Evolutionary conservation across 2,888 invertebrate genomes (phyloP).

Genomic region (Agriopis aurantiaria): DNA sequence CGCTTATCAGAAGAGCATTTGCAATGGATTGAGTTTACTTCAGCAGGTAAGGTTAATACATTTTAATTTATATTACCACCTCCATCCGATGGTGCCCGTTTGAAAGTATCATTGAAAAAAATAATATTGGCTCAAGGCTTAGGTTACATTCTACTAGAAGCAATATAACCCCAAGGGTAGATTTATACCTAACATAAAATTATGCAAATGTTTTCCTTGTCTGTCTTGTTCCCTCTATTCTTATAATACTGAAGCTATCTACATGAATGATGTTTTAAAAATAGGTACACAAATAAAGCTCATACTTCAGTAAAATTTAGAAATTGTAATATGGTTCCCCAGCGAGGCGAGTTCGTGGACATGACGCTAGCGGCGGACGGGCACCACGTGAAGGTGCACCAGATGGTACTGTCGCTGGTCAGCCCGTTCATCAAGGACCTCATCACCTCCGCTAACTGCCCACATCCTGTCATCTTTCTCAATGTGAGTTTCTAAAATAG

Average conservation of each 20-base stretch:
- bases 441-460: slow-evolving; percentile 67
- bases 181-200: too few relatives aligned
- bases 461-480: slow-evolving; percentile 77
- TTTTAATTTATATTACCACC: too few relatives aligned
- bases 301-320: not conserved
- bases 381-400: slow-evolving; percentile 76
- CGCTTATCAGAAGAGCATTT: slow-evolving; percentile 64
- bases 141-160: too few relatives aligned
- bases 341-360: slow-evolving; percentile 73
- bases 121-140: too few relatives aligned
- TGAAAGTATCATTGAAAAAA: not conserved
- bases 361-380: slow-evolving; percentile 81
- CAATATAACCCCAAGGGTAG: too few relatives aligned
- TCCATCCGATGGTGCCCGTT: not conserved
- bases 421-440: slow-evolving; percentile 78
- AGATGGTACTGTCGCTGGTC: slow-evolving; percentile 72
- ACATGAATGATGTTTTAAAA: too few relatives aligned
- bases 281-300: not conserved
- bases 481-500: slow-evolving; percentile 59
- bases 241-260: too few relatives aligned
- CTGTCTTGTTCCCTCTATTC: too few relatives aligned
- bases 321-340: not conserved
- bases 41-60: slow-evolving; percentile 62
- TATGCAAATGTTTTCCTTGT: too few relatives aligned
- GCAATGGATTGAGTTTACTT: slow-evolving; percentile 64